Percentiles rank a stretch among this genome's conserved stretches.
phyloP scores from a whole-genome alignment of 2,888 invertebrate species.

The Physocephala rufipes region DNA sequence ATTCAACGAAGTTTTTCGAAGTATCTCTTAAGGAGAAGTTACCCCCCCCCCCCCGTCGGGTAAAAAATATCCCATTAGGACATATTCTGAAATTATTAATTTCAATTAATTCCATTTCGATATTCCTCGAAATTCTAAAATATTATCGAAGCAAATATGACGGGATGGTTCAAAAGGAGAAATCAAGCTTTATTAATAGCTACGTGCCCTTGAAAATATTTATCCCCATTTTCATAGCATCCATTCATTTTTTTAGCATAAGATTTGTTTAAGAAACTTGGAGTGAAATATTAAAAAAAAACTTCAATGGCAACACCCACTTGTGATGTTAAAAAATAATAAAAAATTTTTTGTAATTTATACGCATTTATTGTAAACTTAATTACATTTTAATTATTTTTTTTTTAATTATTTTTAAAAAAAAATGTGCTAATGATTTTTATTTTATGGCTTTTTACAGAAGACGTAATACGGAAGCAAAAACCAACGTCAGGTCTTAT shows the following conservation, averaged over 20 bases:
- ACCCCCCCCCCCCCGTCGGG: too few species aligned
- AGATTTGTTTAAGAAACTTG: too few species aligned
- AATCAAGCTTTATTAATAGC: not conserved
- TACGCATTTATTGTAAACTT: not conserved
- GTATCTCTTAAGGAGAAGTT: too few species aligned
- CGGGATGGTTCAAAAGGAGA: not conserved
- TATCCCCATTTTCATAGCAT: too few species aligned
- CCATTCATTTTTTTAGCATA: too few species aligned
- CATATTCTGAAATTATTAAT: too few species aligned
- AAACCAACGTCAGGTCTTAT: constrained; percentile 28
- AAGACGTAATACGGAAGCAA: constrained; percentile 52
- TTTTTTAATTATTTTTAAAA: not conserved
- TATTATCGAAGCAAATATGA: not conserved
- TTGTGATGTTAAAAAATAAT: not conserved
- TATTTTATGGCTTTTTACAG: constrained; percentile 48
- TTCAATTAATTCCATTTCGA: too few species aligned
- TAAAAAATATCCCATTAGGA: too few species aligned
- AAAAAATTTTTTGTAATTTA: not conserved
- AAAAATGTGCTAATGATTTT: constrained; percentile 21
- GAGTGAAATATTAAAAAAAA: too few species aligned
- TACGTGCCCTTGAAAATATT: not conserved
- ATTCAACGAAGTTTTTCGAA: too few species aligned
- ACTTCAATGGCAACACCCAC: not conserved
- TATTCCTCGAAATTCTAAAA: too few species aligned
- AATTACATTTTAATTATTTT: not conserved